Evolutionary conservation across 2,888 invertebrate species (phyloP), one percentile per base, ranked within the genome.

Genomic region (Meloe dianella): DNA sequence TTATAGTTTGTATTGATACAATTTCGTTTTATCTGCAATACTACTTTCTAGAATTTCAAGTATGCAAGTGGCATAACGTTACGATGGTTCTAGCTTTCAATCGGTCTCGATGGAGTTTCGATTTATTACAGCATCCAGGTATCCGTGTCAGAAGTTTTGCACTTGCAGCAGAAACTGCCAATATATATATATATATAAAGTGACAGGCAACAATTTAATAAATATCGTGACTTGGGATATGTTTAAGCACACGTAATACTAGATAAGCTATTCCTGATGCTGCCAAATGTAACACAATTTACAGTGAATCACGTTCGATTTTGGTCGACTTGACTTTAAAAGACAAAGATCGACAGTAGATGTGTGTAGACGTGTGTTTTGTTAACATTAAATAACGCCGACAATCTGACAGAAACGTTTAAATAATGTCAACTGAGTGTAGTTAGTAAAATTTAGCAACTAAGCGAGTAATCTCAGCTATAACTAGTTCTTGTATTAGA

Each of bases 171-270:
- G 69, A 67, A 71, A 69, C 69, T 64, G 71, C 71, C 75, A 73
- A 75, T 75, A 41, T 41, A 41, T 74, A 76, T 76, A 75, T 75
- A 41, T 41, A 41, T 74, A 76, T 76, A 76, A 75, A 76, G 71
- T 76, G 76, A 77, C 76, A 72, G 72, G 71, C 41, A 69, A 70
- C 77, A 75, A 78, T 78, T 78, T 76, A 77, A 77, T 77, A 78
- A 78, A 73, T 72, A 72, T 74, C 65, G 71, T 63, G 67, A 66
- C 70, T 65, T 61, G 4, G 5, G 72, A 70, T 68, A 71, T 70
- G 69, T 70, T 70, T 64, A 69, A 70, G 73, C 3, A n/a, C 77
- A 76, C 75, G 77, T 76, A 74, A 35, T 75, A 75, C 74, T 59
- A 63, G 74, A 74, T 75, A 76, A 75, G 75, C 75, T 63, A 66